Percentiles rank a stretch among this genome's conserved stretches.
Conservation (phyloP, 2,797 vertebrate species). For the Oophaga sylvatica region DNA sequence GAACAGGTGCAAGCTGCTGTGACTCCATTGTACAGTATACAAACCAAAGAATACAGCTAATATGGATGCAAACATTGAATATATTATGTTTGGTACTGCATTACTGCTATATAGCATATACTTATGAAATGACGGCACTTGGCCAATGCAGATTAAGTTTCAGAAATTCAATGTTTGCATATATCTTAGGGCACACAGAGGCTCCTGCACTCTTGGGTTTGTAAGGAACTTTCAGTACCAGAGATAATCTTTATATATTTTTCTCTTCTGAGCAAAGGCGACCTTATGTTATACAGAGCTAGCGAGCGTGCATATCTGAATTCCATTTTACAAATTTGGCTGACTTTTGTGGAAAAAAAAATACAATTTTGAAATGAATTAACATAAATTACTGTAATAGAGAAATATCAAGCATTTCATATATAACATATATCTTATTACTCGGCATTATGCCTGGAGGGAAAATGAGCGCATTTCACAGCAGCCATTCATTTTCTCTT, state of each 20-base stretch:
- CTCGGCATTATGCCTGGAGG: not conserved
- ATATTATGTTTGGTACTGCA: too few relatives aligned
- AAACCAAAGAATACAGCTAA: too few relatives aligned
- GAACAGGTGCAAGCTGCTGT: too few relatives aligned
- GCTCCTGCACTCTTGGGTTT: too few relatives aligned
- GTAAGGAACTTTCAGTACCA: not conserved
- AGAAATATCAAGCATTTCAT: not conserved
- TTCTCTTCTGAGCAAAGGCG: not conserved
- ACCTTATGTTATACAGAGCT: not conserved
- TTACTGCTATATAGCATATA: too few relatives aligned
- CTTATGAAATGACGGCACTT: too few relatives aligned
- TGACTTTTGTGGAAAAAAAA: not conserved
- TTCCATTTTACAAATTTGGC: not conserved
- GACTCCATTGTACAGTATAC: too few relatives aligned
- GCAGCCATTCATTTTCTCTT: slow-evolving; percentile 7
- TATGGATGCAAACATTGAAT: too few relatives aligned
- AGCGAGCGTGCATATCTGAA: not conserved
- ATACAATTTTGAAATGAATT: not conserved
- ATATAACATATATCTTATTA: slow-evolving; percentile 21
- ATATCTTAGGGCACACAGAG: too few relatives aligned
- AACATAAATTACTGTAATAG: not conserved
- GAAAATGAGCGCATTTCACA: slow-evolving; percentile 2
- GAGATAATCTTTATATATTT: not conserved
- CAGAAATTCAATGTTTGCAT: too few relatives aligned
- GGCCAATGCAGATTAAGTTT: too few relatives aligned